These are phyloP conservation scores for Bothrops alternatus DNA, from an alignment of 2,797 vertebrate genomes.

Conservation along the genomic window DNA sequence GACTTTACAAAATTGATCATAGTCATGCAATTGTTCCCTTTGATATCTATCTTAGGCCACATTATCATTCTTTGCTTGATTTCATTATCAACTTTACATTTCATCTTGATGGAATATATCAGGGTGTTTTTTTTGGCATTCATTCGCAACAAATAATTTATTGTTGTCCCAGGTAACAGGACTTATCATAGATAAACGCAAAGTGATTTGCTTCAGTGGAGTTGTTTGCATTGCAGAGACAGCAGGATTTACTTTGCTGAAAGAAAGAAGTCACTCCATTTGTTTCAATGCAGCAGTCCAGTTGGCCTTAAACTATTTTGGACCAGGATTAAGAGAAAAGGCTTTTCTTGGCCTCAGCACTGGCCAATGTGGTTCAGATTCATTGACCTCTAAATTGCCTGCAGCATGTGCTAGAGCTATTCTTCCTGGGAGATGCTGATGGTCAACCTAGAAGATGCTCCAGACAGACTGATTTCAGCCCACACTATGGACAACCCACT, in stretches of 20 bases:
- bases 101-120: not conserved
- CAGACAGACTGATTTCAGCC: not conserved
- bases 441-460: not conserved
- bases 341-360: not conserved
- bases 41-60: not conserved
- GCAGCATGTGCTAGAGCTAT: not conserved
- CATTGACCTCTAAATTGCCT: not conserved
- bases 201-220: not conserved
- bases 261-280: not conserved
- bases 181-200: not conserved
- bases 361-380: not conserved
- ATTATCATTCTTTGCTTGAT: not conserved
- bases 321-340: not conserved
- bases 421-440: not conserved
- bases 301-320: not conserved
- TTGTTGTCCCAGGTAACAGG: not conserved
- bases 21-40: not conserved
- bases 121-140: not conserved
- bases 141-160: not conserved
- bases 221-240: not conserved
- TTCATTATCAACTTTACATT: not conserved
- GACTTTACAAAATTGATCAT: constrained; percentile 25
- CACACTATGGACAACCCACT: not conserved
- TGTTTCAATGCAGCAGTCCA: not conserved
- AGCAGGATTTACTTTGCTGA: not conserved